A percentile compares a stretch with the other conserved stretches of the same genome.
These are phyloP conservation scores for Bos taurus DNA, from an alignment of 2,113 vertebrate species.

Conservation along the genomic window ARS-UCD2.0 NC_037343.1:65960501-65961000, in stretches of 20 bases:
- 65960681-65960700: not conserved
- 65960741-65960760: not conserved
- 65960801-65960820: not conserved
- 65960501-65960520: not conserved
- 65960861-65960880: not conserved
- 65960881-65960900: not conserved
- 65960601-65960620: not conserved
- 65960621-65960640: not conserved
- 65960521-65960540: not conserved
- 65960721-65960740: not conserved
- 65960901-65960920: not conserved
- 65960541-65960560: not conserved
- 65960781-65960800: not conserved
- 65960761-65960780: not conserved
- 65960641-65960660: not conserved
- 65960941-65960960: not conserved
- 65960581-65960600: not conserved
- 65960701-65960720: not conserved
- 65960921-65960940: not conserved
- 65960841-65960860: not conserved
- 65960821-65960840: not conserved
- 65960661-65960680: rapidly evolving
- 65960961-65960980: not conserved
- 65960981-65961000: not conserved
- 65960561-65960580: not conserved